Evolutionary conservation across 2,888 invertebrate species (phyloP).

Genomic region (Apamea crenata): DNA sequence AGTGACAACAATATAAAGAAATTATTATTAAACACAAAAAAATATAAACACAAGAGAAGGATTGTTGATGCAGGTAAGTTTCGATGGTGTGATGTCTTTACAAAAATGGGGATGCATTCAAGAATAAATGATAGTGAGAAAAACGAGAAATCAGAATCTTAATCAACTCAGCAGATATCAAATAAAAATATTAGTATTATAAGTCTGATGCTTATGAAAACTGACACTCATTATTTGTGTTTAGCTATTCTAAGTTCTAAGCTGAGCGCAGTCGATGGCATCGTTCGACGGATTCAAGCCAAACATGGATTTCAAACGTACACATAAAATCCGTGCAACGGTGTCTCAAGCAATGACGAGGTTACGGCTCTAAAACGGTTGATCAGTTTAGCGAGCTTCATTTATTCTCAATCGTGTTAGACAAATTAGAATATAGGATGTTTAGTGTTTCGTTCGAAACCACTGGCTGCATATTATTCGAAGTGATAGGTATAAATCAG

Average conservation of each 20-base stretch:
- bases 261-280: conserved; percentile 71
- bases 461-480: not conserved
- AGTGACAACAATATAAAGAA: conserved; percentile 56
- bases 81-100: conserved; percentile 89
- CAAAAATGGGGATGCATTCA: conserved; percentile 76
- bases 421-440: not conserved
- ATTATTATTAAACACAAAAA: conserved; percentile 69
- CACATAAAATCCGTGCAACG: conserved; percentile 69
- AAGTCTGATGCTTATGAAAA: conserved; percentile 64
- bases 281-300: conserved; percentile 66
- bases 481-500: conserved; percentile 25
- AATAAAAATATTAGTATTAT: conserved; percentile 65
- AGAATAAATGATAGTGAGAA: conserved; percentile 66
- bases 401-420: not conserved
- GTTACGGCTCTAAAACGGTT: conserved; percentile 72
- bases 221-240: conserved; percentile 67
- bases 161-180: conserved; percentile 54
- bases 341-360: conserved; percentile 68
- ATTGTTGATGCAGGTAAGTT: conserved; percentile 85
- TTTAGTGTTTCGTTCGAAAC: not conserved
- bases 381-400: conserved; percentile 16
- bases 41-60: conserved; percentile 67
- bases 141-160: conserved; percentile 53
- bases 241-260: conserved; percentile 72
- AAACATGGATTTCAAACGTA: conserved; percentile 49